These are phyloP conservation scores for Sciurus vulgaris DNA, from an alignment of 2,797 vertebrate genomes.

Conservation along the genomic window DNA sequence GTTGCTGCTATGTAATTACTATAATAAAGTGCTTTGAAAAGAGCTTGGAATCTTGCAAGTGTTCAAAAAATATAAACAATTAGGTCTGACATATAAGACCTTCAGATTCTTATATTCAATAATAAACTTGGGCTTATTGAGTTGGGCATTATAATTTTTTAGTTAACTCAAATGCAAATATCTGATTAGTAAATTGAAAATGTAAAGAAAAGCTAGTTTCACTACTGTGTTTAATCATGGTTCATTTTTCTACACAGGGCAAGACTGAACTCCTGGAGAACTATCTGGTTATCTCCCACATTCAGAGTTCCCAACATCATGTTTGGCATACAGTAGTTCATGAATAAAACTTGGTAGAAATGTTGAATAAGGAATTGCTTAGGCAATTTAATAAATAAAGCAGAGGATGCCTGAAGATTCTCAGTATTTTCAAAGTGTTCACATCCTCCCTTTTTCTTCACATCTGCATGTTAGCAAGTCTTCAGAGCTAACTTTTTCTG, in stretches of 20 bases:
- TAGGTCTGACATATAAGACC: neutral
- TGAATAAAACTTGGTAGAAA: conserved; percentile 68
- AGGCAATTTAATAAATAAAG: conserved; percentile 34
- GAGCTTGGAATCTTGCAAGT: neutral
- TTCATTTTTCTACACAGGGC: neutral
- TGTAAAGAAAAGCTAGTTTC: neutral
- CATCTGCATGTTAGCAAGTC: neutral
- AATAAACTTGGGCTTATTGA: neutral
- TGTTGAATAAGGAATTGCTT: neutral
- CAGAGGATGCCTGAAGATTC: neutral
- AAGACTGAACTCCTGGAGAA: neutral
- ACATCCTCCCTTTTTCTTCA: neutral
- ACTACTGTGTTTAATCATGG: neutral
- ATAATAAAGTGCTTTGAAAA: neutral
- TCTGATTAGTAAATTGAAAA: conserved; percentile 2
- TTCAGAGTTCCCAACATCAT: neutral
- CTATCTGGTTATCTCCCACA: neutral
- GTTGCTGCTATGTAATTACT: neutral
- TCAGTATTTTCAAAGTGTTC: neutral
- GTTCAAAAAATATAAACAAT: neutral
- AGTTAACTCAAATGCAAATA: neutral
- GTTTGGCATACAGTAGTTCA: neutral
- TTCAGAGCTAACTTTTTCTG: conserved; percentile 67
- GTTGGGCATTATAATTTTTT: neutral
- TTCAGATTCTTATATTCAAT: neutral